Evolutionary conservation across 2,797 vertebrate species (phyloP).

Genomic region (Xenentodon cancila): DNA sequence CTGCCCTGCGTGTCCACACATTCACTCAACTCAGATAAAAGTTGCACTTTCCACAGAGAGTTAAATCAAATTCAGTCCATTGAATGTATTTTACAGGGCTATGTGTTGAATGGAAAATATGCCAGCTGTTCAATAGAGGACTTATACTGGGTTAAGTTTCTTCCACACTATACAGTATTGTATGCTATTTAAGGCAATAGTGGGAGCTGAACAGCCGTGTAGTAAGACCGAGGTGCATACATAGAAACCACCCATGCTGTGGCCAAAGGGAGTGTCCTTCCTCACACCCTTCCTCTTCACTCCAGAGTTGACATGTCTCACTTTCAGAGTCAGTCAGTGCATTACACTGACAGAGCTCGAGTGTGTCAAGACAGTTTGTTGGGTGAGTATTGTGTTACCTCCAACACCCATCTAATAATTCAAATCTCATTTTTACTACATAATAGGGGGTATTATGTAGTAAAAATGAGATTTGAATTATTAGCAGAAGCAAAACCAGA

Average conservation of each 20-base stretch:
- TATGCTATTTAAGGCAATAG: constrained; percentile 5
- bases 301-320: constrained; percentile 31
- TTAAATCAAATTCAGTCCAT: background rate
- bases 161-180: background rate
- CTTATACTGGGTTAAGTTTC: constrained; percentile 4
- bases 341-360: background rate
- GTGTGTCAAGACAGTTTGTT: no score
- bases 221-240: background rate
- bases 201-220: background rate
- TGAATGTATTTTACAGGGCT: background rate
- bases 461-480: no score
- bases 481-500: no score
- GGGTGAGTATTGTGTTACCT: no score
- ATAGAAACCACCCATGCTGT: constrained; percentile 31
- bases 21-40: background rate
- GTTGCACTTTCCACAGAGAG: background rate
- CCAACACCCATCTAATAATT: no score
- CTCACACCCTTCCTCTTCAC: constrained; percentile 53
- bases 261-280: constrained; percentile 69
- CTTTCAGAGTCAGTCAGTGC: constrained; percentile 11
- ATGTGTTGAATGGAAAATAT: constrained; percentile 4
- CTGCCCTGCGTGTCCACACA: background rate
- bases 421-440: no score
- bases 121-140: constrained; percentile 5
- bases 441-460: no score